These are phyloP conservation scores for Characodon lateralis DNA, from an alignment of 2,797 vertebrate genomes.

Conservation along the genomic window DNA sequence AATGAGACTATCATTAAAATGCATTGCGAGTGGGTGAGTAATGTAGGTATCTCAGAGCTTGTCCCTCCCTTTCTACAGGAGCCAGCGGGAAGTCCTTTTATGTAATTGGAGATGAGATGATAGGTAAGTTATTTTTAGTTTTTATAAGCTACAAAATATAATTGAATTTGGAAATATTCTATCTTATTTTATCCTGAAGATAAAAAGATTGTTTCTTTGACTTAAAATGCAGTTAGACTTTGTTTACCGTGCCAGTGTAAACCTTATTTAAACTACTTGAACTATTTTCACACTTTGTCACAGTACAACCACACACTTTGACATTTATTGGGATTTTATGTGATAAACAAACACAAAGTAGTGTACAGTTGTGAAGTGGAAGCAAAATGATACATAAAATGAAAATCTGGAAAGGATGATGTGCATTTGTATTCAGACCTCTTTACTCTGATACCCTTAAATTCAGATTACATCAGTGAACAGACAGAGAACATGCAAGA, in stretches of 20 bases:
- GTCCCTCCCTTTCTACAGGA: constrained; percentile 61
- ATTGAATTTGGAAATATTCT: background rate
- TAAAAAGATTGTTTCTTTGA: too few species aligned
- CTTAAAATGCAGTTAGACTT: background rate
- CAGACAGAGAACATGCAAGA: background rate
- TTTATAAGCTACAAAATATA: background rate
- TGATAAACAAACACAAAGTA: too few species aligned
- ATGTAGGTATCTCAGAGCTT: background rate
- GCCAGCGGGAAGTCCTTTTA: constrained; percentile 83
- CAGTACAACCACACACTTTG: background rate
- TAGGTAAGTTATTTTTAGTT: constrained; percentile 58
- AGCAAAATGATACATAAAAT: background rate
- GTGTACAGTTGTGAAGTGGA: background rate
- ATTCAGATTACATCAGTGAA: background rate
- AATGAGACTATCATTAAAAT: constrained; percentile 28
- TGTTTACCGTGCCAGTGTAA: background rate
- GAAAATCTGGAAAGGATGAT: background rate
- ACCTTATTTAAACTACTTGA: background rate
- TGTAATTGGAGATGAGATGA: constrained; percentile 63
- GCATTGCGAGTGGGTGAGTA: constrained; percentile 4
- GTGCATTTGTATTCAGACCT: background rate
- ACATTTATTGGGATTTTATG: background rate
- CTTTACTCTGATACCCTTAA: background rate
- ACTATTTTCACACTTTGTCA: background rate
- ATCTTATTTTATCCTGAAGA: background rate